phyloP scores from a whole-genome alignment of 2,888 invertebrate species.

The Eucera pruinosa region DNA sequence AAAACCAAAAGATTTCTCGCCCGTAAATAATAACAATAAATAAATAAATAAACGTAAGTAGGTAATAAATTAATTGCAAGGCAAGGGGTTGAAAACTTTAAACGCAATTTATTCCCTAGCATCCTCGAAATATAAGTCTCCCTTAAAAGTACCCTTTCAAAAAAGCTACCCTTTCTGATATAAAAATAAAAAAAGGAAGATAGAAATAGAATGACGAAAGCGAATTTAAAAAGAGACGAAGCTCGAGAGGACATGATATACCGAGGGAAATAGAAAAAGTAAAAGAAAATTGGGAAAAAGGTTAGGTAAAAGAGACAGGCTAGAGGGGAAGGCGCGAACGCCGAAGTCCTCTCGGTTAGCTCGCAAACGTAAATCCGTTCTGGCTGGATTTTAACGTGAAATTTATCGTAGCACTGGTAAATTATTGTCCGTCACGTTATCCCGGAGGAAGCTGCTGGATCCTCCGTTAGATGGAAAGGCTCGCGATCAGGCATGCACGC shows the following conservation, averaged over 20 bases:
- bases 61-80: no score
- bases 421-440: constrained; percentile 76
- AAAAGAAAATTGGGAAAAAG: not conserved
- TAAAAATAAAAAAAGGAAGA: no score
- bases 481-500: constrained; percentile 64
- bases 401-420: constrained; percentile 77
- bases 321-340: constrained; percentile 34
- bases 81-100: no score
- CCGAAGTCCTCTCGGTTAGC: constrained; percentile 66
- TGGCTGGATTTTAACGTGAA: constrained; percentile 80
- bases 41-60: no score
- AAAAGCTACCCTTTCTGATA: no score
- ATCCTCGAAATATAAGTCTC: no score
- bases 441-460: constrained; percentile 57
- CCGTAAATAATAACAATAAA: no score
- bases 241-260: constrained; percentile 14
- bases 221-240: constrained; percentile 31
- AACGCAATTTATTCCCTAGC: no score
- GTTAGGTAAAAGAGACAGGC: constrained; percentile 1
- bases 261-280: not conserved
- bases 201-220: constrained; percentile 27
- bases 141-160: no score
- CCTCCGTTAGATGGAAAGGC: constrained; percentile 29
- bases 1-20: no score
- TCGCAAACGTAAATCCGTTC: constrained; percentile 78